Conservation (phyloP, 2,797 vertebrate genomes). For the Limnodromus scolopaceus region DNA sequence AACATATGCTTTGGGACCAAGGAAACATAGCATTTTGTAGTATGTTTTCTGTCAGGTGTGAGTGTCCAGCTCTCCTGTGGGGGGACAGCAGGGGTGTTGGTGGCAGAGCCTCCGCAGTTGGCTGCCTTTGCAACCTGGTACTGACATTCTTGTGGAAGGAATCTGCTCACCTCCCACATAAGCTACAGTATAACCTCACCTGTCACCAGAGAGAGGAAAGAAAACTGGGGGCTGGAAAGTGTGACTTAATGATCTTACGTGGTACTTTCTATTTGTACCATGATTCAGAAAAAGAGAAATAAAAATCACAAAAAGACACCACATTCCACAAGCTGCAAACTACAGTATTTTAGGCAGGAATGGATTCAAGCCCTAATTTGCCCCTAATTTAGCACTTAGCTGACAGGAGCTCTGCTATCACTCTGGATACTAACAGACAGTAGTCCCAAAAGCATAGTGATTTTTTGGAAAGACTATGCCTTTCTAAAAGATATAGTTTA, state of each 20-base stretch:
- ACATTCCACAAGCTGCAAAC: neutral
- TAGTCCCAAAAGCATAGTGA: neutral
- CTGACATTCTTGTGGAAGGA: neutral
- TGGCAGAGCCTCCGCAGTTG: neutral
- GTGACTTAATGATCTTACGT: neutral
- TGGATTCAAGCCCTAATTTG: neutral
- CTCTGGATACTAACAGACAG: neutral
- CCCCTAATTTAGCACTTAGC: neutral
- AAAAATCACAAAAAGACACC: neutral
- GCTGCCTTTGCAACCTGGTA: neutral
- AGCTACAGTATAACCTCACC: neutral
- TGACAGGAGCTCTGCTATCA: neutral
- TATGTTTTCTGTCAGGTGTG: neutral
- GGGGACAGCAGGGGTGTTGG: neutral
- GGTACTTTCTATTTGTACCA: neutral
- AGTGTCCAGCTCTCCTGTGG: neutral
- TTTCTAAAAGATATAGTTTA: slow-evolving; percentile 23
- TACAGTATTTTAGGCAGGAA: neutral
- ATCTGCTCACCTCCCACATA: neutral
- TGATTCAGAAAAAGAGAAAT: neutral
- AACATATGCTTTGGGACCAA: neutral
- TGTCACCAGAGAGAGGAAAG: neutral
- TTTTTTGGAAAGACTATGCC: neutral
- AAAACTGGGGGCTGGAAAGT: neutral
- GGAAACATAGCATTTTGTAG: neutral